phyloP scores from a whole-genome alignment of 2,113 vertebrate genomes.

The Pollachius pollachius region DNA sequence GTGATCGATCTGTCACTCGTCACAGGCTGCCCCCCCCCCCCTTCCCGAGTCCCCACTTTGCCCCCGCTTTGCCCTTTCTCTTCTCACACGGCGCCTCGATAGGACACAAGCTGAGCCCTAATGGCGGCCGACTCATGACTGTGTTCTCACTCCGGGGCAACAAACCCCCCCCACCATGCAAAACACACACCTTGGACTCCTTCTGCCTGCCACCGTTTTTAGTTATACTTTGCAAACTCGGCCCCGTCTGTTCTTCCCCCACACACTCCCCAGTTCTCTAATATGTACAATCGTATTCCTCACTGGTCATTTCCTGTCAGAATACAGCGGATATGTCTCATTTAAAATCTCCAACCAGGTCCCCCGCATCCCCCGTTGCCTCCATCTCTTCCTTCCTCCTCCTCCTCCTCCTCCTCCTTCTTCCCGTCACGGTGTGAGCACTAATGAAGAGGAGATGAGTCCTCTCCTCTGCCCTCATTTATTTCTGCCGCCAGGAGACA shows the following conservation, averaged over 20 bases:
- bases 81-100: constrained; percentile 43
- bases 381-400: background rate
- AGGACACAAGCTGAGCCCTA: constrained; percentile 50
- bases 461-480: constrained; percentile 69
- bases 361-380: constrained; percentile 4
- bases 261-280: constrained; percentile 13
- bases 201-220: too few species aligned
- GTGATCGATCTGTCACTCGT: constrained; percentile 56
- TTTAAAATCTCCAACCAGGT: constrained; percentile 58
- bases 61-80: constrained; percentile 1
- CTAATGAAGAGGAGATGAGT: constrained; percentile 76
- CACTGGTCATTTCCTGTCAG: constrained; percentile 22
- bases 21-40: constrained; percentile 10
- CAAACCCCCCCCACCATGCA: too few species aligned
- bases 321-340: constrained; percentile 57
- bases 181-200: too few species aligned
- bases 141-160: constrained; percentile 21
- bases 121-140: constrained; percentile 43
- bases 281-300: background rate
- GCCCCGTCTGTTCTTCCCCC: constrained; percentile 8
- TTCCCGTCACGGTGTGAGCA: constrained; percentile 67
- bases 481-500: constrained; percentile 57
- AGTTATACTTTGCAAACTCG: too few species aligned
- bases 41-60: too few species aligned
- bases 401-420: constrained; percentile 28